Conservation (phyloP, 2,888 invertebrate genomes). For the Teleogryllus oceanicus region DNA sequence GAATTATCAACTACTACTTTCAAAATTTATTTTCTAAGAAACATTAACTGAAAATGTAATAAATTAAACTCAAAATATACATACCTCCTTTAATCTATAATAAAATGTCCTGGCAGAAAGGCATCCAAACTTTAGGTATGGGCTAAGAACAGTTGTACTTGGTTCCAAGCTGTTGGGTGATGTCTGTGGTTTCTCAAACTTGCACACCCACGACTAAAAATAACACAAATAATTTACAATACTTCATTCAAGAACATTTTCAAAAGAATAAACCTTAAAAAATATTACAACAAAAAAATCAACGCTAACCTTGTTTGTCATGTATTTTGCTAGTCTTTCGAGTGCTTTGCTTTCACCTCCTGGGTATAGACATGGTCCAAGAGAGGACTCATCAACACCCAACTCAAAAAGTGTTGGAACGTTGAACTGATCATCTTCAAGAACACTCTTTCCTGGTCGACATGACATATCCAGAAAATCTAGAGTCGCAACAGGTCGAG, state of each 20-base stretch:
- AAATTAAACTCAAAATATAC: not conserved
- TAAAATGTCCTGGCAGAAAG: conserved; percentile 60
- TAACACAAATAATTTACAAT: not conserved
- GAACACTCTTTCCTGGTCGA: conserved; percentile 46
- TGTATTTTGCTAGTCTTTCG: conserved; percentile 52
- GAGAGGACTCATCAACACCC: conserved; percentile 48
- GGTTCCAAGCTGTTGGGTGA: conserved; percentile 67
- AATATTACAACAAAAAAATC: not conserved
- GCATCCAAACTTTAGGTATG: conserved; percentile 67
- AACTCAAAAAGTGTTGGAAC: conserved; percentile 56
- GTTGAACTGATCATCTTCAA: conserved; percentile 49
- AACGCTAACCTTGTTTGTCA: conserved; percentile 45
- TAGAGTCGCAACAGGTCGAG: conserved; percentile 48
- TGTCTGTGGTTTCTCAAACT: conserved; percentile 71
- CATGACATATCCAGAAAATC: conserved; percentile 48
- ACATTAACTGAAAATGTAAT: not conserved
- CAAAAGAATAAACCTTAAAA: conserved; percentile 31
- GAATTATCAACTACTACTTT: too few species aligned
- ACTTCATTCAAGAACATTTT: not conserved
- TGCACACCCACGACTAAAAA: conserved; percentile 60
- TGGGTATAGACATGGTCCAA: conserved; percentile 56
- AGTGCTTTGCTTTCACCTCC: conserved; percentile 64
- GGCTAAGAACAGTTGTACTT: conserved; percentile 65
- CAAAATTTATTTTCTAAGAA: not conserved
- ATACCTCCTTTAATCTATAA: conserved; percentile 53